A percentile compares a stretch with the other conserved stretches of the same genome.
phyloP scores from a whole-genome alignment of 2,113 vertebrate genomes.

The Hassar affinis region DNA sequence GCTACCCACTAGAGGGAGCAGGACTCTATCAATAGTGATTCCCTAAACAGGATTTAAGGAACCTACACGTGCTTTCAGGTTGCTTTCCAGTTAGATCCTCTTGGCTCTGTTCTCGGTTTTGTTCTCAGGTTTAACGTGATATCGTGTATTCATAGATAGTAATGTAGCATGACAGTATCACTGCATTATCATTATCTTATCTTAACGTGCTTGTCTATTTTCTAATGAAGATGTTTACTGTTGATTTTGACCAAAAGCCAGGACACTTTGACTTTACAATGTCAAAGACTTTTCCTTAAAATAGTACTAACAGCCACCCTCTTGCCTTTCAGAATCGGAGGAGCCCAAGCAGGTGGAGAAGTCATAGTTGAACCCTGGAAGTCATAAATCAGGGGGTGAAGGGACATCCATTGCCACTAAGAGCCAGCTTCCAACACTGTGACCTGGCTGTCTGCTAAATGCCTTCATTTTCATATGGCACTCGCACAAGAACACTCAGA shows the following conservation, averaged over 20 bases:
- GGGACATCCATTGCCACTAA: slow-evolving; percentile 61
- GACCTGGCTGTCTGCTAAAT: slow-evolving; percentile 79
- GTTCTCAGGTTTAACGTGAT: neutral
- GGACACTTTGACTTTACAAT: neutral
- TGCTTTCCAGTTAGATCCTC: neutral
- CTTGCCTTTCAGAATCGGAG: slow-evolving; percentile 72
- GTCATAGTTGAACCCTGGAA: slow-evolving; percentile 72
- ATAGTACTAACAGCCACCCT: neutral
- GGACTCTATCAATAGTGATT: slow-evolving; percentile 13
- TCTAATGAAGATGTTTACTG: neutral
- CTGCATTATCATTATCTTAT: neutral
- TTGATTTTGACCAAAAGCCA: neutral
- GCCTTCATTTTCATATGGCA: slow-evolving; percentile 71
- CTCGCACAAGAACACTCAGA: slow-evolving; percentile 37
- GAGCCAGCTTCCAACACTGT: slow-evolving; percentile 76
- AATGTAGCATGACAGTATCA: neutral
- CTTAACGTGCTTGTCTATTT: neutral
- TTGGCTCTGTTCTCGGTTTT: too few species aligned
- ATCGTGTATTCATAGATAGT: neutral
- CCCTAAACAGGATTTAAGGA: neutral
- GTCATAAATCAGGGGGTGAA: slow-evolving; percentile 54
- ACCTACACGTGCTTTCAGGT: neutral
- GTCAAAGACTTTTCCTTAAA: neutral
- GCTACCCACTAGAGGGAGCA: slow-evolving; percentile 52
- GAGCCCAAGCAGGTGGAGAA: slow-evolving; percentile 87